phyloP scores from a whole-genome alignment of 30 jellyfish, hydroid and myxozoan species.

The Aurelia aurita region DNA sequence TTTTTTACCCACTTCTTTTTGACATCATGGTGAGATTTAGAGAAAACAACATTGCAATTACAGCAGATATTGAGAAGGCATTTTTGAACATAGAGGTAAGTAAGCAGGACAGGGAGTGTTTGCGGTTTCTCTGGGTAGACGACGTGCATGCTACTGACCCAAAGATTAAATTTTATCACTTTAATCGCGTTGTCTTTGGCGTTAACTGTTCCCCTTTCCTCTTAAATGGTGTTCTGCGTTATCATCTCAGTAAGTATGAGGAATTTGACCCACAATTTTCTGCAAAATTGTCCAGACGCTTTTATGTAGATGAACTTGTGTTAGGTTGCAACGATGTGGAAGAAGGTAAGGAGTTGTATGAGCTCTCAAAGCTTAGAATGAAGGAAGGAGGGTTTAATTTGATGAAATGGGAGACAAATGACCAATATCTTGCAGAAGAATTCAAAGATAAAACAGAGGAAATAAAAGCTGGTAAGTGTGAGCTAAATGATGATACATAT shows the following conservation, averaged over 20 bases:
- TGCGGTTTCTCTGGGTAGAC: background rate
- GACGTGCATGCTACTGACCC: background rate
- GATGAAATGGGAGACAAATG: constrained; percentile 48
- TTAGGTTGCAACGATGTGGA: constrained; percentile 36
- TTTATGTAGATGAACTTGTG: constrained; percentile 63
- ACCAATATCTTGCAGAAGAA: constrained; percentile 3
- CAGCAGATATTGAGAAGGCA: background rate
- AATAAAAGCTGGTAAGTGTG: background rate
- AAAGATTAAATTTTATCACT: background rate
- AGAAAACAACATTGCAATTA: background rate
- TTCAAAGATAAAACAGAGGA: background rate
- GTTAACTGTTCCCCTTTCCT: constrained; percentile 48
- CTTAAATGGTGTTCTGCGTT: constrained; percentile 54
- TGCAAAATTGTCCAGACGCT: background rate
- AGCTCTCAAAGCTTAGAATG: constrained; percentile 23
- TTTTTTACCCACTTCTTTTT: constrained; percentile 11
- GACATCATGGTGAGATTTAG: background rate
- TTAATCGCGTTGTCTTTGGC: constrained; percentile 2
- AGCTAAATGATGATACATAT: background rate
- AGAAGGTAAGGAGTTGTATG: constrained; percentile 26
- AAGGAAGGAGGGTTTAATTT: constrained; percentile 53
- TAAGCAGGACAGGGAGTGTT: too few relatives aligned
- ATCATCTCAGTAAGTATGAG: constrained; percentile 29
- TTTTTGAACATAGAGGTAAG: too few relatives aligned
- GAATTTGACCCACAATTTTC: constrained; percentile 41